phyloP scores from a whole-genome alignment of 2,113 vertebrate genomes.

The Trichechus manatus region DNA sequence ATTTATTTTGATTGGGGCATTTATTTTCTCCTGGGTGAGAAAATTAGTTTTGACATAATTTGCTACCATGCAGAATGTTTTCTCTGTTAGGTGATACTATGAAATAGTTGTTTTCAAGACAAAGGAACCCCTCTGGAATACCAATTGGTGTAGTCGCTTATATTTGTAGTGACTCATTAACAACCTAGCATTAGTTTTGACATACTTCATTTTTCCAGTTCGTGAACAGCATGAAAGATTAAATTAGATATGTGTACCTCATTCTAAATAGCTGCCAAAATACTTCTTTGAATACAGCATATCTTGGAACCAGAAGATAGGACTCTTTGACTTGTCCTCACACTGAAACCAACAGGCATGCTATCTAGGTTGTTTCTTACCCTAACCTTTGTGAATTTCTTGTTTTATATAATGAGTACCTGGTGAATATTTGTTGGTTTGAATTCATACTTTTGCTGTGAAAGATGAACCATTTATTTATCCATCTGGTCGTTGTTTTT shows the following conservation, averaged over 20 bases:
- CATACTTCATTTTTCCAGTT: conserved; percentile 22
- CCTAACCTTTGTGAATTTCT: neutral
- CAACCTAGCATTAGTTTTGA: neutral
- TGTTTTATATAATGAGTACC: neutral
- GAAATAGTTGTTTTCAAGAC: conserved; percentile 17
- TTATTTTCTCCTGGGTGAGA: neutral
- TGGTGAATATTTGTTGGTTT: conserved; percentile 36
- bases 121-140: neutral
- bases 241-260: conserved; percentile 11
- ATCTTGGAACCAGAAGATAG: neutral
- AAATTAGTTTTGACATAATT: conserved; percentile 53
- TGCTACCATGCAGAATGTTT: conserved; percentile 40
- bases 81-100: neutral
- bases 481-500: conserved; percentile 55
- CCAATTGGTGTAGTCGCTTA: neutral
- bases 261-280: conserved; percentile 1
- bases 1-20: conserved; percentile 38
- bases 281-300: neutral
- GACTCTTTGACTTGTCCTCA: neutral
- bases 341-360: neutral
- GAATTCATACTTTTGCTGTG: conserved; percentile 51
- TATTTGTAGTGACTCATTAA: neutral
- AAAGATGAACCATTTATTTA: conserved; percentile 37
- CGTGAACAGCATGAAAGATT: conserved; percentile 18
- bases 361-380: neutral